Evolutionary conservation across 1,140 invertebrate species (phyloP), one percentile per base, ranked within the genome.

Genomic region (Plutomurus gul): DNA sequence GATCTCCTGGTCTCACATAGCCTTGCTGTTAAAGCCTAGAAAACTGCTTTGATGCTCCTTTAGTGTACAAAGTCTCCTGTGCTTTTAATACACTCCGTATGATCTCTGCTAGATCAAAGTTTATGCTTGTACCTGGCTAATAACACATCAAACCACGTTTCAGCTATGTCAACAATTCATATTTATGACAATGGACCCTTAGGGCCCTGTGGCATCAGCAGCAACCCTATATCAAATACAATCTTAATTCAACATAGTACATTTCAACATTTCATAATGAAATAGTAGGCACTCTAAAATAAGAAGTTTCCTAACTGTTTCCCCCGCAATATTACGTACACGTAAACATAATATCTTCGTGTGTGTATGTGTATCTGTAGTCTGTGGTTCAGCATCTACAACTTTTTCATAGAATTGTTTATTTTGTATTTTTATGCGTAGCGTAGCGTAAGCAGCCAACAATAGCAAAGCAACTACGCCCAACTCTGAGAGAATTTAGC

Each of bases 141-240:
- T 72, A 72, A 40, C 36, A 72, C 20, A 72, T 72, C 70, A 43
- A 72, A 72, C 39, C 73, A 51, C 47, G 73, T 47, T 20, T 36
- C 47, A 37, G 18, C 70, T 65, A 73, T 78, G 77, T 78, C 77
- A 78, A 78, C 77, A 78, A 78, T 49, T 78, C 70, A 78, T 74
- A 70, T 74, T 72, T 77, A 77, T 71, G 60, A 77, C 56, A 56
- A 78, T 78, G 77, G 47, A 78, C 77, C 77, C 77, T 51, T 47
- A 73, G 77, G 77, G 77, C n/a, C 75, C 27, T 65, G 56, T 65
- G 36, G 56, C 56, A 65, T 65, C 56, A 65, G 36, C 56, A 65
- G 30, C 56, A 30, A 65, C 36, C 56, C 56, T 30, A 65, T 65
- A 33, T 25, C 56, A 33, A n/a, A 18, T 30, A 33, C n/a, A n/a